Base-by-base conservation (phyloP, 2,888 invertebrate species). In the Chrysomela aeneicollis region DNA sequence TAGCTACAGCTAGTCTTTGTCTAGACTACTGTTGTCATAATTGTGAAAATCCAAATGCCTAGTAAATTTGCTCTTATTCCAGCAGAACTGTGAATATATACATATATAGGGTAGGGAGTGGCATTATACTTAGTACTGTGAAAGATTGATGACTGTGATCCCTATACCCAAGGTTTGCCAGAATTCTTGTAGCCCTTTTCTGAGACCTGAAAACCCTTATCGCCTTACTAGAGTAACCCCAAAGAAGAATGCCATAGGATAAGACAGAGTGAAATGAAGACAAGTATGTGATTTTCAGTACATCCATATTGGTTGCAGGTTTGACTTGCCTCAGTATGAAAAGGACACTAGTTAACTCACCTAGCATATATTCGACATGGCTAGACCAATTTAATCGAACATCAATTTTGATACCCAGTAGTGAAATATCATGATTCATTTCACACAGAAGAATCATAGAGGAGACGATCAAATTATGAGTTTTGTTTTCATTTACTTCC, bases 291-390 rank as follows among this genome's bases (percentile, higher is more conserved):
- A 55, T 37, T n/a, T n/a, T n/a, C n/a, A n/a, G n/a, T n/a, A n/a
- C n/a, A n/a, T n/a, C n/a, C n/a, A n/a, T n/a, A n/a, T 55, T 55
- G 18, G 37, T 55, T n/a, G 37, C 42, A 21, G 18, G 42, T 42
- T 55, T 19, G 9, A 55, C 19, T 22, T 19, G 37, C 37, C 37
- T 55, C 42, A 42, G n/a, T 37, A 21, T 19, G 9, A 55, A 37
- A 6, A 30, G 30, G 30, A 52, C 32, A 52, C 26, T 52, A 30
- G 52, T 15, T 51, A 51, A 51, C 15, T 54, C 32, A 17, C 54
- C 12, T 2, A 54, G 9, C 2, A 54, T 4, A 10, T 54, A 6
- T 54, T 37, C 54, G 26, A 54, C 37, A 19, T 54, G 54, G 35
- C 12, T 54, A n/a, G 8, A 18, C 37, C 37, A 54, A 35, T 6